phyloP scores from a whole-genome alignment of 2,888 invertebrate species.

The Chirona hameri region DNA sequence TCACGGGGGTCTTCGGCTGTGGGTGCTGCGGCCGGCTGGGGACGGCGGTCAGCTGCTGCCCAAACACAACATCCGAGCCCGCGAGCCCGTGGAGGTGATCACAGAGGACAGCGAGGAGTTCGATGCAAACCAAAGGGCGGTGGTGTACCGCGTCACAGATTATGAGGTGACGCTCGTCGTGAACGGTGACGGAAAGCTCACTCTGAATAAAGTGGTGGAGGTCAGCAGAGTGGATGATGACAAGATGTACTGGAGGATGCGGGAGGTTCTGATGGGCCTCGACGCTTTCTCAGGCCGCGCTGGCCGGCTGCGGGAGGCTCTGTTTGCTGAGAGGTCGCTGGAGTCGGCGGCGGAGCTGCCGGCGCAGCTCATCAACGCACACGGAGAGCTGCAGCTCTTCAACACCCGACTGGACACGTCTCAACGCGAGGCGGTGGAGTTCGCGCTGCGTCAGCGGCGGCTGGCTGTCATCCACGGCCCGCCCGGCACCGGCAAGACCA shows the following conservation, averaged over 20 bases:
- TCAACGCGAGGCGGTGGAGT: conserved; percentile 52
- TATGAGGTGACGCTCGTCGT: not conserved
- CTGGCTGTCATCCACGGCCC: conserved; percentile 57
- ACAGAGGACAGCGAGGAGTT: not conserved
- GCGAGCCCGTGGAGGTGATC: not conserved
- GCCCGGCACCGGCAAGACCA: conserved; percentile 57
- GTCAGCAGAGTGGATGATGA: not conserved
- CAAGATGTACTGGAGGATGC: not conserved
- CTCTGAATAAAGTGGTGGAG: not conserved
- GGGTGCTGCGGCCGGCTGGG: not conserved
- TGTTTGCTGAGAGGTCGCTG: conserved; percentile 47
- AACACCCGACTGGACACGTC: conserved; percentile 47
- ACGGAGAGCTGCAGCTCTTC: conserved; percentile 34
- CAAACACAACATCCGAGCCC: not conserved
- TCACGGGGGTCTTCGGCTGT: not conserved
- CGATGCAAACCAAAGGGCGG: not conserved
- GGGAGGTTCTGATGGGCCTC: not conserved
- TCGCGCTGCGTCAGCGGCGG: conserved; percentile 51
- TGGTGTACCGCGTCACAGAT: not conserved
- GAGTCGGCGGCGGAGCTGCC: conserved; percentile 31
- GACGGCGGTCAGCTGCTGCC: not conserved
- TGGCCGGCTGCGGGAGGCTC: conserved; percentile 40
- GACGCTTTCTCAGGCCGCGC: not conserved
- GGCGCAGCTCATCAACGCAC: conserved; percentile 31
- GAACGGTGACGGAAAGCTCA: not conserved